Evolutionary conservation across 2,113 vertebrate genomes (phyloP).

Genomic region (Orcinus orca): DNA sequence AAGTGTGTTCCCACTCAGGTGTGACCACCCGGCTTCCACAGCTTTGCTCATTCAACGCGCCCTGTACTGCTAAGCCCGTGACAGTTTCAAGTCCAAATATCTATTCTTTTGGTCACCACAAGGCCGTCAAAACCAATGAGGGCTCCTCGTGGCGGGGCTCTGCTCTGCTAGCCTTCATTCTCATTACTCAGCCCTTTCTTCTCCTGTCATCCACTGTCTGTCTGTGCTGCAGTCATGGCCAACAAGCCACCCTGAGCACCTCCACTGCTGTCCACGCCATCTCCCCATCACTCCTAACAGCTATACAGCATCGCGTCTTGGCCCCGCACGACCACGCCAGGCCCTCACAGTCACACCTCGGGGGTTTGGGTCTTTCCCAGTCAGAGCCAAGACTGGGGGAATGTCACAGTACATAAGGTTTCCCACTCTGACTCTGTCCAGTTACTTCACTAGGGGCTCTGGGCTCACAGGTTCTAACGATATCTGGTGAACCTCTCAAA

Average conservation of each 20-base stretch:
- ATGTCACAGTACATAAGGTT: fast-evolving
- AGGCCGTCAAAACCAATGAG: not conserved
- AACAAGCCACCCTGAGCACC: not conserved
- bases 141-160: not conserved
- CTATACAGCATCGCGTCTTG: fast-evolving
- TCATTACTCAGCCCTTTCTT: not conserved
- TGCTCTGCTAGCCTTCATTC: not conserved
- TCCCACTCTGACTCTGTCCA: not conserved
- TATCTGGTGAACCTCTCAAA: not conserved
- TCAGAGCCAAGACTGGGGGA: not conserved
- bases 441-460: not conserved
- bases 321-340: not conserved
- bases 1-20: fast-evolving
- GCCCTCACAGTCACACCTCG: fast-evolving
- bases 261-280: fast-evolving
- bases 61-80: not conserved
- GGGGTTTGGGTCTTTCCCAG: not conserved
- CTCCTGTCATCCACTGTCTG: not conserved
- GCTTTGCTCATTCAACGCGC: not conserved
- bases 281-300: not conserved
- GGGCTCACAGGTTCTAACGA: not conserved
- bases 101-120: not conserved
- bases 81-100: not conserved
- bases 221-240: not conserved
- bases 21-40: not conserved